Base-by-base conservation (phyloP, 2,113 vertebrate genomes). In the Daphoenositta chrysoptera region DNA sequence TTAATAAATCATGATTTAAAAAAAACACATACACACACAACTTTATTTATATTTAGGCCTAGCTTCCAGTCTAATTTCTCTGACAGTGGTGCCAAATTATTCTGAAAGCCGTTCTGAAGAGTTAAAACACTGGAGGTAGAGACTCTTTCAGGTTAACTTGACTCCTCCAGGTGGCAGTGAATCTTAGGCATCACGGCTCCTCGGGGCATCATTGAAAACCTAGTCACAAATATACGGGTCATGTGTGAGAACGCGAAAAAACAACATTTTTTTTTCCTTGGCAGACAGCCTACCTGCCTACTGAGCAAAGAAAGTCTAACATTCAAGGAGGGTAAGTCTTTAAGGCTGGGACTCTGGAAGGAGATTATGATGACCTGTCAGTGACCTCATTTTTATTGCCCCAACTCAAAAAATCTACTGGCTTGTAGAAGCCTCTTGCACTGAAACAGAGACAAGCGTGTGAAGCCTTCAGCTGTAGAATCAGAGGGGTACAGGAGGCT, bases 101-200 rank as follows among this genome's bases (percentile, higher is more conserved):
- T 70, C 47, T 54, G 47, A 89, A 90, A 94, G 37, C 77, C 63
- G 13, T 78, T 85, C 63, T 42, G 58, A 90, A 45, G 56, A 48
- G 66, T 37, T 35, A 72, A 65, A 92, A 73, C 4, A 5, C 26
- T 61, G 81, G 39, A 76, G n/a, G 68, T 57, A 37, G 51, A 53
- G 58, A 44, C 1, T 9, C 47, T 66, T 63, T 75, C 56, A 50
- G 73, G 54, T 53, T 57, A 56, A 47, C 37, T 51, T 31, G 20
- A 58, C 80, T 92, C 68, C 81, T 96, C 56, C 83, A 87, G 89
- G 79, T 86, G 90, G 58, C 90, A 82, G 83, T 45, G 81, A 83
- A 51, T 58, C 0, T 2, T 21, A 71, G 86, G 28, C 70, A 27
- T 7, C 4, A 1, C 1, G 0, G n/a, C 60, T 91, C 89, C 56